Conservation (phyloP, 2,888 invertebrate species). For the Stegana nigrithorax region DNA sequence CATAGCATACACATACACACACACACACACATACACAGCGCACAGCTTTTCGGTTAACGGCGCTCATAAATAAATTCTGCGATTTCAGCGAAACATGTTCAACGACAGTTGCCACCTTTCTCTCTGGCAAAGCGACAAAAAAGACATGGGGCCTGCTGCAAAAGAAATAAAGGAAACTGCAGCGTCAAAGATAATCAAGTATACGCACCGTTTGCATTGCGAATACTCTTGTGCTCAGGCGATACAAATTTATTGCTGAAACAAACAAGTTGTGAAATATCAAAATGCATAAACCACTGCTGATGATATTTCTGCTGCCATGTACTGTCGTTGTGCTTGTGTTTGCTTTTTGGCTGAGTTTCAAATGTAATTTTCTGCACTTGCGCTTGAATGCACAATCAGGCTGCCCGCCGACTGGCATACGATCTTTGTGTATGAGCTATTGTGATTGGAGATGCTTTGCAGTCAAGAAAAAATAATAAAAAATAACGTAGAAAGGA, state of each 20-base stretch:
- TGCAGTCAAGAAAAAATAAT: slow-evolving; percentile 2
- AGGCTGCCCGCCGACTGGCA: background rate
- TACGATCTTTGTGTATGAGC: no score
- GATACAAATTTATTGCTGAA: slow-evolving; percentile 45
- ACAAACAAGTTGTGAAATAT: slow-evolving; percentile 43
- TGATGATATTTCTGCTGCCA: background rate
- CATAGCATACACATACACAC: slow-evolving; percentile 23
- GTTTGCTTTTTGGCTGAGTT: slow-evolving; percentile 35
- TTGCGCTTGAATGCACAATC: slow-evolving; percentile 31
- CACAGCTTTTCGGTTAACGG: background rate
- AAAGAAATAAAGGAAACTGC: no score
- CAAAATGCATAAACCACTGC: slow-evolving; percentile 29
- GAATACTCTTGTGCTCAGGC: no score
- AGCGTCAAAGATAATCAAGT: slow-evolving; percentile 3
- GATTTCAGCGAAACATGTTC: slow-evolving; percentile 24
- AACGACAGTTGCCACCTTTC: slow-evolving; percentile 27
- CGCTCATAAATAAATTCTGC: background rate
- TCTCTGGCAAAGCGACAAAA: no score
- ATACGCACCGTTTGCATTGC: background rate
- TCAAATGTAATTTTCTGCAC: slow-evolving; percentile 28
- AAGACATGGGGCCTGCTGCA: no score
- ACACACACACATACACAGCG: background rate
- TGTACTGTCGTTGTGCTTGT: background rate
- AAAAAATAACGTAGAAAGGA: background rate
- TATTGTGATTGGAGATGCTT: background rate